Percentiles rank a stretch among this genome's conserved stretches.
These are phyloP conservation scores for Apomyelois bistriatella DNA, from an alignment of 2,888 invertebrate genomes.

Conservation along the genomic window DNA sequence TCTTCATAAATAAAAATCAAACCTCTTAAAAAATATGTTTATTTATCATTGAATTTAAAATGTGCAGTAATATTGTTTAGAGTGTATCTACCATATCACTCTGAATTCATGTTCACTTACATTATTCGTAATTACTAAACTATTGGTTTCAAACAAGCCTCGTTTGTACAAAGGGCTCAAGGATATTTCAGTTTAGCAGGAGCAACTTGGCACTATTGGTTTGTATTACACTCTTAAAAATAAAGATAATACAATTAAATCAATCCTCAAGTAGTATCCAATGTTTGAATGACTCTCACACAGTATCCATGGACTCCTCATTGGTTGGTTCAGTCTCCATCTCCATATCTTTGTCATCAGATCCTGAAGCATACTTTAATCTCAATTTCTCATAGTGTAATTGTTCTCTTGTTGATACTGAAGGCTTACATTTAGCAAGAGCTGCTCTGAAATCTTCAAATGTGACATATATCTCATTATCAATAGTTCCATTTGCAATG, in stretches of 20 bases:
- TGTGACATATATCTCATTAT: constrained; percentile 81
- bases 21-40: constrained; percentile 44
- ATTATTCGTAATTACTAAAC: constrained; percentile 17
- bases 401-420: constrained; percentile 90
- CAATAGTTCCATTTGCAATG: constrained; percentile 77
- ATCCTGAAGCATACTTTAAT: constrained; percentile 81
- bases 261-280: constrained; percentile 37
- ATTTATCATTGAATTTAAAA: constrained; percentile 41
- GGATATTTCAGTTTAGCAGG: constrained; percentile 25
- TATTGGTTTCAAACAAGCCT: constrained; percentile 16
- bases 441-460: constrained; percentile 88
- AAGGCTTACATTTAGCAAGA: constrained; percentile 89
- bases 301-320: constrained; percentile 76
- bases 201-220: constrained; percentile 58
- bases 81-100: constrained; percentile 22
- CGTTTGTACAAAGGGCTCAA: constrained; percentile 9
- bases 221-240: constrained; percentile 35
- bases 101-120: background rate
- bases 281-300: constrained; percentile 49
- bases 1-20: constrained; percentile 21
- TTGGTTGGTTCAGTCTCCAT: constrained; percentile 76
- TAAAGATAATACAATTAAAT: constrained; percentile 35
- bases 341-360: constrained; percentile 74
- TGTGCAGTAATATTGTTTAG: constrained; percentile 30
- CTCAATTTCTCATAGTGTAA: constrained; percentile 87